Evolutionary conservation across 2,113 vertebrate genomes (phyloP).

Genomic region (Neomonachus schauinslandi): DNA sequence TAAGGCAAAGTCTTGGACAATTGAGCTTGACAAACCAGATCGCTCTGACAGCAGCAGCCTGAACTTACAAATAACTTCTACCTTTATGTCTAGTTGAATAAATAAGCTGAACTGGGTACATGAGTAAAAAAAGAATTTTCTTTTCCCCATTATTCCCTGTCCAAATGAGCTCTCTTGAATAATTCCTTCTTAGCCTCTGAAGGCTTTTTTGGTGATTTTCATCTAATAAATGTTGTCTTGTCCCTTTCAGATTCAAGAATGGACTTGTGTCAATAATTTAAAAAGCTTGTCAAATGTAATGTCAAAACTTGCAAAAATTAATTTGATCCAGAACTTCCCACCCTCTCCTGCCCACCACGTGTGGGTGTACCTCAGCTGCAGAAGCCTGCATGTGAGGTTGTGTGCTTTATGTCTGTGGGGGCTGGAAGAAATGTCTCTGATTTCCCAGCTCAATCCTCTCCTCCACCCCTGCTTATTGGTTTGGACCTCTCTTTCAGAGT

Average conservation of each 20-base stretch:
- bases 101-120: constrained; percentile 32
- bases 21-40: neutral
- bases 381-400: neutral
- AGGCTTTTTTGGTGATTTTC: constrained; percentile 36
- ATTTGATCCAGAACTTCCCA: neutral
- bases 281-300: constrained; percentile 43
- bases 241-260: constrained; percentile 46
- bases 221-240: constrained; percentile 52
- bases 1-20: neutral
- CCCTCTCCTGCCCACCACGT: neutral
- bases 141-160: constrained; percentile 16
- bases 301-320: constrained; percentile 50
- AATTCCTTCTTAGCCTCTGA: constrained; percentile 30
- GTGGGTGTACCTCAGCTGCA: neutral
- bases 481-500: neutral
- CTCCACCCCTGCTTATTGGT: neutral
- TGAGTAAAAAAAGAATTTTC: constrained; percentile 33
- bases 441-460: neutral
- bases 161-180: constrained; percentile 31
- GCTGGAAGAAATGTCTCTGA: neutral
- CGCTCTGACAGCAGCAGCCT: neutral
- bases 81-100: constrained; percentile 8
- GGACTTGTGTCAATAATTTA: constrained; percentile 67
- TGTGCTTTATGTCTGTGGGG: neutral
- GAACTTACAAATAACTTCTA: constrained; percentile 21